Evolutionary conservation across 1,140 invertebrate species (phyloP).

Genomic region (Drosophila miranda): DNA sequence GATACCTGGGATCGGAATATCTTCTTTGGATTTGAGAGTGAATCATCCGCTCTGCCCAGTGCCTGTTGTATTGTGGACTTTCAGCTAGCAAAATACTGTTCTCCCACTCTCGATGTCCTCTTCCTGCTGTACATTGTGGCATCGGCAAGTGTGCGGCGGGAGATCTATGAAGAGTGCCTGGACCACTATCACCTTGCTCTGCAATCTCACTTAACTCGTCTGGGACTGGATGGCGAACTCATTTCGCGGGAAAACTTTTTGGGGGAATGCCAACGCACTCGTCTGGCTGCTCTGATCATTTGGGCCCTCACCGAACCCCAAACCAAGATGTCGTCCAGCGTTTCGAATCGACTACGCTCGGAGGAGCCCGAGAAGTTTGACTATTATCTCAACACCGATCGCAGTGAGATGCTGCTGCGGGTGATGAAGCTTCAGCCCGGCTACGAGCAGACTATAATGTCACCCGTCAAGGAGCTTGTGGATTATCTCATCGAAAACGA

Average conservation of each 20-base stretch:
- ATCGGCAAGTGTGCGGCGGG: slow-evolving; percentile 2
- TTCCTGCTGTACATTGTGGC: slow-evolving; percentile 66
- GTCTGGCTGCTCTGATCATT: slow-evolving; percentile 46
- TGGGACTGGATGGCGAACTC: slow-evolving; percentile 11
- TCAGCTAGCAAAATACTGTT: slow-evolving; percentile 84
- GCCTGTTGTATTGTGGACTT: slow-evolving; percentile 86
- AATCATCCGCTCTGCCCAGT: slow-evolving; percentile 42
- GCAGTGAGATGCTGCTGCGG: slow-evolving; percentile 57
- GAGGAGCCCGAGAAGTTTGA: slow-evolving; percentile 68
- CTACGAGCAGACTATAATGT: slow-evolving; percentile 61
- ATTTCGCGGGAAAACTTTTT: slow-evolving; percentile 41
- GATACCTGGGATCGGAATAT: slow-evolving; percentile 87
- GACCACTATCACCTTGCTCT: slow-evolving; percentile 50
- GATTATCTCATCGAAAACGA: slow-evolving; percentile 54
- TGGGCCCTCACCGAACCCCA: slow-evolving; percentile 63
- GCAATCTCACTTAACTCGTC: slow-evolving; percentile 19
- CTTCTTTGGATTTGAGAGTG: slow-evolving; percentile 83
- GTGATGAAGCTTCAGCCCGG: slow-evolving; percentile 62
- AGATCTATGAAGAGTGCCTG: slow-evolving; percentile 40
- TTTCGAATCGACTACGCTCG: slow-evolving; percentile 46
- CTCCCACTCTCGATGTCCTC: slow-evolving; percentile 84
- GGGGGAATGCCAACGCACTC: slow-evolving; percentile 41
- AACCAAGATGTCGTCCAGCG: slow-evolving; percentile 50
- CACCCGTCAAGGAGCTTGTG: slow-evolving; percentile 55
- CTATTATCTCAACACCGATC: slow-evolving; percentile 66